Evolutionary conservation across 2,888 invertebrate species (phyloP).

Genomic region (Ctenicera cuprea): DNA sequence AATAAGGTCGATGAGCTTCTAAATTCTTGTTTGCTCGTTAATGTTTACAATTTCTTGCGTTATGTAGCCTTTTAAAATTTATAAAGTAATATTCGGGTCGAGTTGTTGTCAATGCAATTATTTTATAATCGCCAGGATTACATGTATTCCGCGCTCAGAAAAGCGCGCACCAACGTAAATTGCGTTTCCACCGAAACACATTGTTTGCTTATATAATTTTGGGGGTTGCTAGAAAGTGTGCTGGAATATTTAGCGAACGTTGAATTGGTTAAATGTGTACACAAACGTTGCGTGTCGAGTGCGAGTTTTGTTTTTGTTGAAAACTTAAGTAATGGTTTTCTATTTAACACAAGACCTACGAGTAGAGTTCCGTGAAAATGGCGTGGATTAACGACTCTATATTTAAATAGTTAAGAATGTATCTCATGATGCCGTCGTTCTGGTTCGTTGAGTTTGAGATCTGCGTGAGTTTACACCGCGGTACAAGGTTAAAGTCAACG

Average conservation of each 20-base stretch:
- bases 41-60: too few relatives aligned
- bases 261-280: slow-evolving; percentile 18
- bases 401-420: slow-evolving; percentile 49
- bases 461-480: slow-evolving; percentile 47
- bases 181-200: slow-evolving; percentile 18
- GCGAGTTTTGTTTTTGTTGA: slow-evolving; percentile 26
- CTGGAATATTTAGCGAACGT: slow-evolving; percentile 28
- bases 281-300: slow-evolving; percentile 22
- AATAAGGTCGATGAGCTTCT: neutral
- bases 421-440: slow-evolving; percentile 52
- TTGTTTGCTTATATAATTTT: slow-evolving; percentile 31
- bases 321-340: slow-evolving; percentile 20
- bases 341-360: neutral
- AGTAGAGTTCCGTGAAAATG: neutral
- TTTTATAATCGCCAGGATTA: slow-evolving; percentile 12
- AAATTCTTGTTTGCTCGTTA: too few relatives aligned
- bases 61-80: neutral
- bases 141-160: neutral
- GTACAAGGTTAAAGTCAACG: slow-evolving; percentile 51
- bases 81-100: slow-evolving; percentile 2
- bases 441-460: slow-evolving; percentile 53
- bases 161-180: slow-evolving; percentile 7
- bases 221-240: slow-evolving; percentile 11
- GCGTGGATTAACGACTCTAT: slow-evolving; percentile 36
- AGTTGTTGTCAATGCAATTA: slow-evolving; percentile 9